Conservation (phyloP, 2,888 invertebrate genomes). For the Drosophila nr. perissopoda region DNA sequence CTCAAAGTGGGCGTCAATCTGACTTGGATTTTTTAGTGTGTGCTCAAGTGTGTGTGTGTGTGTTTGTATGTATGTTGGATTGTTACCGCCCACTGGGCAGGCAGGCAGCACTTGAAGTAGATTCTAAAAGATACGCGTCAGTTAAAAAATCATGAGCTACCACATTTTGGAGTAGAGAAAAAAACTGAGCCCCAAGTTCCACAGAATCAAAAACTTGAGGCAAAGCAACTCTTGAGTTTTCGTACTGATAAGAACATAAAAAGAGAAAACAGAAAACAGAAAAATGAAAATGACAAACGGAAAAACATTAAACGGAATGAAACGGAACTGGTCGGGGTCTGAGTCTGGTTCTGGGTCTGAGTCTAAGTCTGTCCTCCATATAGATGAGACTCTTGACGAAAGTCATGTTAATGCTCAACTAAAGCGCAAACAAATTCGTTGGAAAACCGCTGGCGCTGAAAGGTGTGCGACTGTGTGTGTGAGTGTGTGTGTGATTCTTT, state of each 20-base stretch:
- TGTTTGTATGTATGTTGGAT: slow-evolving; percentile 14
- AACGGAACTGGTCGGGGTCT: slow-evolving; percentile 4
- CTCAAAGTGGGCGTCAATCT: slow-evolving; percentile 58
- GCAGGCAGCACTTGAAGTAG: slow-evolving; percentile 43
- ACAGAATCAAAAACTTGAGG: slow-evolving; percentile 8
- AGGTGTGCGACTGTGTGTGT: slow-evolving; percentile 32
- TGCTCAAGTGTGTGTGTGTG: slow-evolving; percentile 3
- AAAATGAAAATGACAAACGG: slow-evolving; percentile 31
- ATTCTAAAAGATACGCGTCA: slow-evolving; percentile 28
- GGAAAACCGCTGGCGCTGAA: slow-evolving; percentile 71
- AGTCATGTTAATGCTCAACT: slow-evolving; percentile 68
- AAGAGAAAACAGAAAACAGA: slow-evolving; percentile 6
- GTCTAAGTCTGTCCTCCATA: background rate
- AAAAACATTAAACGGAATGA: slow-evolving; percentile 44
- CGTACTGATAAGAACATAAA: slow-evolving; percentile 49
- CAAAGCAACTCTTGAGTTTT: slow-evolving; percentile 40
- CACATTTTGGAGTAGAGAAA: slow-evolving; percentile 25
- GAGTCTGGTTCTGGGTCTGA: background rate
- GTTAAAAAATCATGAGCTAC: slow-evolving; percentile 16
- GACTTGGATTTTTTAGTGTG: slow-evolving; percentile 36
- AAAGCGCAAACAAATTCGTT: slow-evolving; percentile 72
- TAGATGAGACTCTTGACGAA: slow-evolving; percentile 33
- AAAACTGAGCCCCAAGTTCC: slow-evolving; percentile 8
- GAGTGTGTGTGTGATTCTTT: slow-evolving; percentile 19
- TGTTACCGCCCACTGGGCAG: slow-evolving; percentile 48